Evolutionary conservation across 2,888 invertebrate genomes (phyloP).

Genomic region (Plutella xylostella): DNA sequence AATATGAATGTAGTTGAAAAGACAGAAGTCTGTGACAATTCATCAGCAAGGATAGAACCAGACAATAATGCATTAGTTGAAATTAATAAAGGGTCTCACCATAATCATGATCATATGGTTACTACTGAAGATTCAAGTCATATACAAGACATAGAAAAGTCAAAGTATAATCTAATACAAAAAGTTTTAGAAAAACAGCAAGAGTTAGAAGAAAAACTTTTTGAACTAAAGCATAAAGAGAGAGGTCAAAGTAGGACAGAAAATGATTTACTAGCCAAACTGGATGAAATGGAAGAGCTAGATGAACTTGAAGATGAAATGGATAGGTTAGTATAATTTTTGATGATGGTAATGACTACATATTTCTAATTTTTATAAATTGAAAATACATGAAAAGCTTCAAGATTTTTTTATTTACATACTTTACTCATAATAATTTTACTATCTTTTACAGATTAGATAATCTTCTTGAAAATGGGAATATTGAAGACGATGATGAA

Average conservation of each 20-base stretch:
- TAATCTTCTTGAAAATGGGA: constrained; percentile 35
- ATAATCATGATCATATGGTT: not conserved
- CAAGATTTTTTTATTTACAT: not conserved
- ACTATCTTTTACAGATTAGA: constrained; percentile 34
- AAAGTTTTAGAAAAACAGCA: constrained; percentile 46
- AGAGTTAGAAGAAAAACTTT: constrained; percentile 38
- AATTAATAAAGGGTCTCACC: not conserved
- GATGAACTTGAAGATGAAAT: constrained; percentile 70
- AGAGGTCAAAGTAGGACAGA: constrained; percentile 33
- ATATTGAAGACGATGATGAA: constrained; percentile 20
- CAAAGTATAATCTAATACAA: constrained; percentile 37
- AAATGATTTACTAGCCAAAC: constrained; percentile 49
- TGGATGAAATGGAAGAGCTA: constrained; percentile 67
- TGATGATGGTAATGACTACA: constrained; percentile 16
- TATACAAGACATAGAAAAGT: constrained; percentile 16
- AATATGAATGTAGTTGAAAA: constrained; percentile 14
- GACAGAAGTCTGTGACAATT: constrained; percentile 9
- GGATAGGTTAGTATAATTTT: too few relatives aligned
- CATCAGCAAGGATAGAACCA: not conserved
- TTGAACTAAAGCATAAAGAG: constrained; percentile 37
- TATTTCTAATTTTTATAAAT: not conserved
- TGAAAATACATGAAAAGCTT: not conserved
- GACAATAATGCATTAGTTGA: not conserved
- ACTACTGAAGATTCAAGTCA: constrained; percentile 12
- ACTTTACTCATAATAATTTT: not conserved